Percentiles rank a stretch among this genome's conserved stretches.
These are phyloP conservation scores for Mamestra configurata DNA, from an alignment of 1,140 invertebrate species.

Conservation along the genomic window DNA sequence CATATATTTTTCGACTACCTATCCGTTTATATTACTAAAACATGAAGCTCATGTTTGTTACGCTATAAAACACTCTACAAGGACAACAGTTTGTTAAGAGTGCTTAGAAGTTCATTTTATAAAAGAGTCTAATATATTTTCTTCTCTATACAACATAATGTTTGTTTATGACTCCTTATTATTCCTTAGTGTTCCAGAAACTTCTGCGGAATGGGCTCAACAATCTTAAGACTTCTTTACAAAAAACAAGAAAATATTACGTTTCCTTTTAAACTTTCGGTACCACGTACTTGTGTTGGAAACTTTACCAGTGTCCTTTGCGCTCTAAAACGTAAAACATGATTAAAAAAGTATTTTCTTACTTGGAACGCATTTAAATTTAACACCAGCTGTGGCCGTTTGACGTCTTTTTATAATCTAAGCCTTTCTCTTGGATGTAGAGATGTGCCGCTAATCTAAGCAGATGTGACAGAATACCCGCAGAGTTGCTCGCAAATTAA, in stretches of 20 bases:
- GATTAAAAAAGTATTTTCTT: conserved; percentile 15
- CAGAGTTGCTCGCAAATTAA: not conserved
- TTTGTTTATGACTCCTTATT: conserved; percentile 42
- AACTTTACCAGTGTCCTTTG: conserved; percentile 27
- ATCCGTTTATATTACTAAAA: not conserved
- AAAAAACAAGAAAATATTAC: conserved; percentile 45
- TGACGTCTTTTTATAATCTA: not conserved
- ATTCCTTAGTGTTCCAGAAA: conserved; percentile 40
- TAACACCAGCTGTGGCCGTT: not conserved
- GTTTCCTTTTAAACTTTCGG: conserved; percentile 41
- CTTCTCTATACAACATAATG: conserved; percentile 24
- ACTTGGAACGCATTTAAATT: not conserved
- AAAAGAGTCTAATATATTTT: not conserved
- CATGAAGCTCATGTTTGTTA: not conserved
- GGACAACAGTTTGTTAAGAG: conserved; percentile 17
- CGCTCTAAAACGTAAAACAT: conserved; percentile 12
- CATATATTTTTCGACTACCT: not conserved
- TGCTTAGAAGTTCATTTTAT: conserved; percentile 8
- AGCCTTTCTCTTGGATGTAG: not conserved
- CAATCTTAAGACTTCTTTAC: conserved; percentile 43
- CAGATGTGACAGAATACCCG: not conserved
- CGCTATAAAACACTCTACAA: not conserved
- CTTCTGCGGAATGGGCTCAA: conserved; percentile 43
- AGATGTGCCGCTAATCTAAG: not conserved
- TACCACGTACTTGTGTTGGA: conserved; percentile 28